A percentile compares a stretch with the other conserved stretches of the same genome.
Conservation (phyloP, 2,797 vertebrate species). For the Darevskia nairensis region DNA sequence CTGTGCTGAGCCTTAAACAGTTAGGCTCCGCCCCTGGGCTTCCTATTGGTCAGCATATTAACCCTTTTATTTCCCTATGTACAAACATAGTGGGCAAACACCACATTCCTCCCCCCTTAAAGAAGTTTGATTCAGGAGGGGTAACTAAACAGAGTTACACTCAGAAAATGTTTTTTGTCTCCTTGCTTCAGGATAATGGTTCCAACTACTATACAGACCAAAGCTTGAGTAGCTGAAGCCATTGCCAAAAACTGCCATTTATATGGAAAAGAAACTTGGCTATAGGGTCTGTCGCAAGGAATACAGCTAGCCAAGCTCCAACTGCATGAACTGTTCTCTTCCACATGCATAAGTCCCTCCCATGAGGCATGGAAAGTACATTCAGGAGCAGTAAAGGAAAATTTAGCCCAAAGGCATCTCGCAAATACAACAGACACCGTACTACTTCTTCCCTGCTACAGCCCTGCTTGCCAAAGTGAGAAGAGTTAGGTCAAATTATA, state of each 20-base stretch:
- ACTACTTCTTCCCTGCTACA: background rate
- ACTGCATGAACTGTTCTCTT: background rate
- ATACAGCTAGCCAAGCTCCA: background rate
- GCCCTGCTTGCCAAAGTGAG: background rate
- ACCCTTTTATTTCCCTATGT: no score
- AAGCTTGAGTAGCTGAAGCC: background rate
- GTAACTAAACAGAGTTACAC: background rate
- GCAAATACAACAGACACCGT: background rate
- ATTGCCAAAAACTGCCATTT: background rate
- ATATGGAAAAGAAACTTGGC: background rate
- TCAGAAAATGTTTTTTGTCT: background rate
- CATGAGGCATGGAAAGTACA: background rate
- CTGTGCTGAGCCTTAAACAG: no score
- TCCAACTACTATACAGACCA: background rate
- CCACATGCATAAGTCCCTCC: no score
- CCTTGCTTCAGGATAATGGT: background rate
- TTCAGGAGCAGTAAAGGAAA: background rate
- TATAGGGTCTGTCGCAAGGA: background rate
- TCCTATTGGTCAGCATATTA: no score
- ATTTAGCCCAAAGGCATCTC: background rate
- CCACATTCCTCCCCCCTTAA: no score
- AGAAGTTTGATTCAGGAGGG: no score
- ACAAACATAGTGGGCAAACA: no score
- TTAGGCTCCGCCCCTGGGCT: no score
- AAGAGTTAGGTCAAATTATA: background rate